Evolutionary conservation across 2,888 invertebrate species (phyloP), one percentile per base, ranked within the genome.

Genomic region (Epirrhoe tristata): DNA sequence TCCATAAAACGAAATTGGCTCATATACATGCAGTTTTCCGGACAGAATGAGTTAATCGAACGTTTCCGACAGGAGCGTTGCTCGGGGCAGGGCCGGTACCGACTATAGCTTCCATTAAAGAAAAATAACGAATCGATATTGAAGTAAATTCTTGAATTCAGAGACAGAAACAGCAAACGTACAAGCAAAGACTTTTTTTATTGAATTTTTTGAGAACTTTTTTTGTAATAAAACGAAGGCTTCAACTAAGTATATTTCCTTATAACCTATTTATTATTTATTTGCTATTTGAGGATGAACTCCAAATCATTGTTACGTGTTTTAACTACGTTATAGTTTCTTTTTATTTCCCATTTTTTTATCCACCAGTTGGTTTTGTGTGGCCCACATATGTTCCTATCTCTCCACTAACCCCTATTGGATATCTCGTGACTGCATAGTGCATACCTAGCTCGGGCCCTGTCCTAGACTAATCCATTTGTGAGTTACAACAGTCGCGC

Each of bases 381-480:
- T 24, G 24, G 24, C 24, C 24, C 3, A 4, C 34, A 10, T 39
- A 39, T 7, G 10, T 39, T 10, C 39, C 6, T 10, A 8, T 10
- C 1, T 0, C 10, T 10, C 36, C 36, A 39, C 0, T 39, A 39
- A 10, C 39, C 39, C 39, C 39, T 43, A 12, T 43, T 10, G 12
- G 2, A 3, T 12, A 12, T 10, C 4, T 43, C 12, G 39, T 43
- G 12, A 12, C n/a, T n/a, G n/a, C n/a, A n/a, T n/a, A 43, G 5
- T 43, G 39, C 12, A 36, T 5, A 4, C 63, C 63, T 67, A 17
- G 31, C 46, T 5, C 6, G 56, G 34, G 8, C 53, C 52, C 63
- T 82, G 81, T 81, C 77, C 78, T 82, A 84, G 82, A 86, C 88
- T 87, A 91, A 91, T 91, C 91, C 89, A 91, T 90, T 91, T 91